A percentile compares a stretch with the other conserved stretches of the same genome.
These are phyloP conservation scores for Andrena trimmerana DNA, from an alignment of 2,888 invertebrate genomes.

Conservation along the genomic window DNA sequence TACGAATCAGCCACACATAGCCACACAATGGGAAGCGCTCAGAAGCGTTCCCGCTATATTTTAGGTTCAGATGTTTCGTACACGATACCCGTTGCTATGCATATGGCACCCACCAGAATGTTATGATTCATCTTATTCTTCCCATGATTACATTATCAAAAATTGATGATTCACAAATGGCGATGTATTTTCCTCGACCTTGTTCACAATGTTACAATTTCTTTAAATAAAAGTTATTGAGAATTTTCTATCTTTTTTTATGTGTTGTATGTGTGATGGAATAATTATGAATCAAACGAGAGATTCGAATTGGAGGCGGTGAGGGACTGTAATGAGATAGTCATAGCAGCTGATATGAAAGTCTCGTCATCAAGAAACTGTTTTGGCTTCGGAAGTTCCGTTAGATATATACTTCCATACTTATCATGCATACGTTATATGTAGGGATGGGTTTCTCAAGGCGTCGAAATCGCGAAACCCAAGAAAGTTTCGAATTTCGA, in stretches of 20 bases:
- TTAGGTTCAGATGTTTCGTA: background rate
- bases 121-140: background rate
- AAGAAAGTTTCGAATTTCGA: too few relatives aligned
- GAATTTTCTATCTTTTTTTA: background rate
- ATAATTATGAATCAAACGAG: background rate
- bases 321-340: background rate
- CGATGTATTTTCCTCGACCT: too few relatives aligned
- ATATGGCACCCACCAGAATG: too few relatives aligned
- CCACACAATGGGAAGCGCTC: background rate
- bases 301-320: background rate
- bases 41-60: background rate
- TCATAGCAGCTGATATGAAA: background rate
- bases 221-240: background rate
- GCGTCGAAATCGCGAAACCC: too few relatives aligned
- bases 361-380: background rate
- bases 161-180: background rate
- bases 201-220: background rate
- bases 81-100: too few relatives aligned
- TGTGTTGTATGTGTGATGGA: background rate
- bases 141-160: background rate
- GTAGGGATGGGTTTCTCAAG: background rate
- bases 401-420: background rate
- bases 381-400: constrained; percentile 2
- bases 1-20: background rate
- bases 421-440: background rate